A percentile compares a stretch with the other conserved stretches of the same genome.
Conservation (phyloP, 1,140 invertebrate genomes). For the Lordiphosa collinella region DNA sequence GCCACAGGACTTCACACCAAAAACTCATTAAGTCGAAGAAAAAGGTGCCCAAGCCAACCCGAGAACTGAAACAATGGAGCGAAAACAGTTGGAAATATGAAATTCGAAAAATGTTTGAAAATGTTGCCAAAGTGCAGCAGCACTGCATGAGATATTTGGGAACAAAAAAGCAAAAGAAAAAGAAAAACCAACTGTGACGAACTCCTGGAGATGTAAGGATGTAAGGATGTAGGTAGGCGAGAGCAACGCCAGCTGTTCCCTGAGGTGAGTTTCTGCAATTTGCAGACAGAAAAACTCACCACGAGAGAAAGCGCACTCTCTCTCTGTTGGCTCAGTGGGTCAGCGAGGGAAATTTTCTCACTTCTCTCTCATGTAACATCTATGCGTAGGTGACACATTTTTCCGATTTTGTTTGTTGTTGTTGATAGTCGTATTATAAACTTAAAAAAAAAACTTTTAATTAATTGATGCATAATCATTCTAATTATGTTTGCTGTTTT, state of each 20-base stretch:
- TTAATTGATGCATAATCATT: conserved; percentile 65
- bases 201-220: conserved; percentile 6
- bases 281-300: conserved; percentile 49
- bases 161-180: too few species aligned
- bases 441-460: conserved; percentile 68
- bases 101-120: conserved; percentile 49
- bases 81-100: conserved; percentile 24
- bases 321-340: conserved; percentile 32
- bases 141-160: conserved; percentile 44
- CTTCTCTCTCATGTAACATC: conserved; percentile 1
- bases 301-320: conserved; percentile 19
- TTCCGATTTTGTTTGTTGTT: conserved; percentile 28
- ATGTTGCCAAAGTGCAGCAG: conserved; percentile 24
- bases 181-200: conserved; percentile 7
- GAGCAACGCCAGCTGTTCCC: conserved; percentile 59
- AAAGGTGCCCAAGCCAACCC: background rate
- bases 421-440: conserved; percentile 5
- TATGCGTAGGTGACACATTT: conserved; percentile 44
- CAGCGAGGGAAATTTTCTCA: conserved; percentile 42
- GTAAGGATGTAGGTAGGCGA: conserved; percentile 26
- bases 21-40: conserved; percentile 66
- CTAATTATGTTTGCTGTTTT: conserved; percentile 30
- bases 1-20: conserved; percentile 65
- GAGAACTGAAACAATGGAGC: conserved; percentile 34
- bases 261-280: conserved; percentile 38